Evolutionary conservation across 37 sponge, comb jelly and placozoan genomes (phyloP), one percentile per base, ranked within the genome.

Genomic region (Lycopodina hypogea): DNA sequence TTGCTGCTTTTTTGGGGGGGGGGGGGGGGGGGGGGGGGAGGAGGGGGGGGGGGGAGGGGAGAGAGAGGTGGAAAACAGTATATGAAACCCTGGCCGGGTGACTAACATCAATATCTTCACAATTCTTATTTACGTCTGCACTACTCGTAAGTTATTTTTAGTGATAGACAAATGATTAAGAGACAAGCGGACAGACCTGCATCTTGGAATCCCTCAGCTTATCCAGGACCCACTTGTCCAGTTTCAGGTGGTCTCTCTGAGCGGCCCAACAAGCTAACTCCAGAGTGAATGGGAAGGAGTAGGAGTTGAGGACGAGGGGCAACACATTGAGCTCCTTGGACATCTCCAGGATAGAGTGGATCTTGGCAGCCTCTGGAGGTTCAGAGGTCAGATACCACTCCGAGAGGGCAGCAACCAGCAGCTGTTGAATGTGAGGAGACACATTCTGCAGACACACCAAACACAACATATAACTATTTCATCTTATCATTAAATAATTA

Each of bases 151-250:
- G n/a, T n/a, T n/a, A n/a, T n/a, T n/a, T n/a, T n/a, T n/a, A n/a
- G n/a, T n/a, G n/a, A n/a, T n/a, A n/a, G n/a, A n/a, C n/a, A n/a
- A n/a, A n/a, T n/a, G n/a, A n/a, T n/a, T n/a, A n/a, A n/a, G n/a
- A n/a, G n/a, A n/a, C n/a, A n/a, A n/a, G n/a, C n/a, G n/a, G n/a
- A n/a, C n/a, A n/a, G 8, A 45, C 48, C 48, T 45, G 18, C 39
- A 93, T 94, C 88, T 95, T 92, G 42, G 92, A 88, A 28, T 83
- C 88, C 67, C 86, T 80, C 62, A 95, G 68, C 79, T 90, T 93
- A 58, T 99, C 99, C 24, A 76, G 58, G 39, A 96, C 48, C 99
- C 99, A 99, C 68, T 87, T 96, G 85, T 99, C 99, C 64, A 99
- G 83, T 57, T 99, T 99, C 28, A 99, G 89, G 39, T 84, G 96